Percentiles rank a stretch among this genome's conserved stretches.
Evolutionary conservation across 2,888 invertebrate genomes (phyloP).

Genomic region (Drosophila subquinaria): DNA sequence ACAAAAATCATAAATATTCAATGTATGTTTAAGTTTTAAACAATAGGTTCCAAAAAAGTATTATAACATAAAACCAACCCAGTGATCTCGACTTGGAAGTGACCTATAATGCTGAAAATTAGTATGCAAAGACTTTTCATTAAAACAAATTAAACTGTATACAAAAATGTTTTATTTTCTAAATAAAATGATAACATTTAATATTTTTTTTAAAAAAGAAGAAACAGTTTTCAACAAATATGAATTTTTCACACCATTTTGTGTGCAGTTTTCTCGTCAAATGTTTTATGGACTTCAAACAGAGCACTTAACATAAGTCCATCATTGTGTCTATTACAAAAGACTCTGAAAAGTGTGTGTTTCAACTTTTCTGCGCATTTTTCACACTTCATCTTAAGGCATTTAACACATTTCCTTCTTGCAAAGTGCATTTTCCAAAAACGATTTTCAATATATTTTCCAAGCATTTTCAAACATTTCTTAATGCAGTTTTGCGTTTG

Average conservation of each 20-base stretch:
- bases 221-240: no score
- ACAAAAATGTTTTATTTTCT: background rate
- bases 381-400: slow-evolving; percentile 44
- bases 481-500: slow-evolving; percentile 11
- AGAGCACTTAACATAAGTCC: slow-evolving; percentile 19
- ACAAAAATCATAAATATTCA: background rate
- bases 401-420: slow-evolving; percentile 32
- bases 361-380: slow-evolving; percentile 11
- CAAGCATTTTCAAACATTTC: slow-evolving; percentile 1
- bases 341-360: background rate
- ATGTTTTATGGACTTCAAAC: background rate
- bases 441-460: slow-evolving; percentile 12
- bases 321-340: slow-evolving; percentile 16
- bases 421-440: slow-evolving; percentile 37
- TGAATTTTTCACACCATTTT: background rate
- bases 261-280: background rate
- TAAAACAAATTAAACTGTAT: background rate
- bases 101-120: background rate
- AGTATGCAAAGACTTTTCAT: background rate
- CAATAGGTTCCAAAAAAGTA: background rate
- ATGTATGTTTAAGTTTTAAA: background rate
- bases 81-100: background rate
- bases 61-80: background rate
- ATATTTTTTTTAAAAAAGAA: no score
- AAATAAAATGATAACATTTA: no score